Base-by-base conservation (phyloP, 2,888 invertebrate species). In the Orthosia cruda region DNA sequence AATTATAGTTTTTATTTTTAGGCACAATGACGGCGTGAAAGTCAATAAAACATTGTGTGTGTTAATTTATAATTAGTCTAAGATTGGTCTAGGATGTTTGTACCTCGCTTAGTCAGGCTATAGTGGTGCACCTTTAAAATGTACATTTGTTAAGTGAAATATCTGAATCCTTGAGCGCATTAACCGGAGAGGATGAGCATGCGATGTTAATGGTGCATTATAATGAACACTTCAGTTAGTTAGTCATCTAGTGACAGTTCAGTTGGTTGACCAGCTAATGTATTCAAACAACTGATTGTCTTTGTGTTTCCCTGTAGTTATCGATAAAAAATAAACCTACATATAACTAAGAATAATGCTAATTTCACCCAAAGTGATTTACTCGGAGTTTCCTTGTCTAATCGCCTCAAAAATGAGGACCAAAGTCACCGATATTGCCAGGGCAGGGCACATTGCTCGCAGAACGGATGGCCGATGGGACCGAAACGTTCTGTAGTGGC, bases 231-330 rank as follows among this genome's bases (percentile, higher is more conserved):
- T 52, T 62, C 18, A 47, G 55, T 65, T 77, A 26, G 23, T 45
- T 7, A 49, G 26, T 69, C 23, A 54, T 58, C 40, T 59, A 65
- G 50, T 58, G 57, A 49, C 2, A 18, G 3, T 1, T 58, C 52
- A 49, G 67, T 67, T 67, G 49, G 58, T 23, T 79, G 80, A 79
- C 78, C 80, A 59, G 45, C n/a, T 73, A 67, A 79, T 73, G 15
- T 79, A 79, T 73, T 54, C 64, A n/a, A n/a, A 59, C 20, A 64
- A 79, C 80, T 61, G 63, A 73, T 79, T 73, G 26, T 47, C 5
- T 18, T 54, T 58, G 47, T 7, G 20, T 66, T 61, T 26, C 13
- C 45, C 23, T 71, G 65, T n/a, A 40, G 16, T n/a, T 16, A 62
- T 32, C 50, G 61, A 54, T 26, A 64, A 55, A 57, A 55, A 57